Base-by-base conservation (phyloP, 2,888 invertebrate species). In the Terebella lapidaria region DNA sequence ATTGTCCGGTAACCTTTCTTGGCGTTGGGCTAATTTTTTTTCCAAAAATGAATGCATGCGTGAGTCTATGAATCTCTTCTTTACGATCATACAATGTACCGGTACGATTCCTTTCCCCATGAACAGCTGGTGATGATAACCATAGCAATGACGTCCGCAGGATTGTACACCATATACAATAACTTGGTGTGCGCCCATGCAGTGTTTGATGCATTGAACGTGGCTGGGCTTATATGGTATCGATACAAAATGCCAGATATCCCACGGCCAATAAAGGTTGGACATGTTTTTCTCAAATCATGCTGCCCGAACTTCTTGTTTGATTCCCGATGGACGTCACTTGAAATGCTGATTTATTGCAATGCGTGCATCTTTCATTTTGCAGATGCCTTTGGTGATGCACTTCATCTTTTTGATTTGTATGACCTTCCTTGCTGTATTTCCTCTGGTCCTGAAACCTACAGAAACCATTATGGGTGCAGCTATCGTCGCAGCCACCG, bases 111-210 rank as follows among this genome's bases (percentile, higher is more conserved):
- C n/a, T n/a, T n/a, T n/a, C n/a, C n/a, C n/a, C n/a, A n/a, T n/a
- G n/a, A n/a, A n/a, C n/a, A n/a, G n/a, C n/a, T n/a, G n/a, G n/a
- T n/a, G n/a, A n/a, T n/a, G n/a, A n/a, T n/a, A n/a, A n/a, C n/a
- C n/a, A n/a, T n/a, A n/a, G n/a, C n/a, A n/a, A n/a, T n/a, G n/a
- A n/a, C n/a, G n/a, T n/a, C n/a, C 10, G 45, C 56, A n/a, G 59
- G 59, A 25, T 47, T 64, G 2, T 59, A 54, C 28, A 20, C n/a
- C 25, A 28, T 62, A 20, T 56, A 62, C 28, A 62, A 64, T 55
- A 62, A 56, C 35, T 20, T 62, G n/a, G 54, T 62, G 49, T 64
- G 58, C 46, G 49, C 46, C 30, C 29, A 60, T 18, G 4, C 58
- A 3, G 20, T 57, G 2, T 62, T 53, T 54, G 64, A 64, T 28